These are phyloP conservation scores for Phataginus tetradactyla DNA, from an alignment of 2,797 vertebrate species.

Conservation along the genomic window DNA sequence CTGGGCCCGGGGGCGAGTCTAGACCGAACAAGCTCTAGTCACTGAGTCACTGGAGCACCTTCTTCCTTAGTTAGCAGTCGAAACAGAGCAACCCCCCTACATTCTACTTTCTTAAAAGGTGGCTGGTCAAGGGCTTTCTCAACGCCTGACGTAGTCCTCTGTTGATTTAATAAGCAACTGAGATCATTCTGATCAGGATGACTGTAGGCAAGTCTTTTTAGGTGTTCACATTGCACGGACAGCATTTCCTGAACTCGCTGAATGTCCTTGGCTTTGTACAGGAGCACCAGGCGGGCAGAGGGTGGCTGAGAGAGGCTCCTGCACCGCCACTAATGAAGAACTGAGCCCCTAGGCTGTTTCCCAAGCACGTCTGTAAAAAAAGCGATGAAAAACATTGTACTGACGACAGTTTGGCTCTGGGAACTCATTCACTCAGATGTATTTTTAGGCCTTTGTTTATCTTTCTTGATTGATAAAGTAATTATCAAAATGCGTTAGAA, in stretches of 20 bases:
- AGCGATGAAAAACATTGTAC: neutral
- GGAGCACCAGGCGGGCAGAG: neutral
- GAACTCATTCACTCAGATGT: constrained; percentile 65
- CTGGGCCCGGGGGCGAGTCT: neutral
- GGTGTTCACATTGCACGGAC: neutral
- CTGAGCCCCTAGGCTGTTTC: constrained; percentile 34
- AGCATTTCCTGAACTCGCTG: neutral
- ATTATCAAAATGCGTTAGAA: constrained; percentile 82
- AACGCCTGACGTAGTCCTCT: constrained; percentile 38
- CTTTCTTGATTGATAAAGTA: constrained; percentile 80
- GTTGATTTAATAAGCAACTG: constrained; percentile 48
- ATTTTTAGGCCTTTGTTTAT: constrained; percentile 81
- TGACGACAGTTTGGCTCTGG: constrained; percentile 61
- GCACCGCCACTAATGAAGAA: neutral
- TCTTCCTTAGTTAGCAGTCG: neutral
- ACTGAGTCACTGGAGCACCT: neutral
- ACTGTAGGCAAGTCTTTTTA: neutral
- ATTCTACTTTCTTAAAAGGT: constrained; percentile 10
- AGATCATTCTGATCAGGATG: neutral
- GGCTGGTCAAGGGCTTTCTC: neutral
- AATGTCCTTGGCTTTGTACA: neutral
- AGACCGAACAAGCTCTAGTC: neutral
- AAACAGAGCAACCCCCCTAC: neutral
- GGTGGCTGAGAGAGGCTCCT: neutral
- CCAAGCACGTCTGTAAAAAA: constrained; percentile 3